These are phyloP conservation scores for Hippoglossus hippoglossus DNA, from an alignment of 2,797 vertebrate species.

Conservation along the genomic window DNA sequence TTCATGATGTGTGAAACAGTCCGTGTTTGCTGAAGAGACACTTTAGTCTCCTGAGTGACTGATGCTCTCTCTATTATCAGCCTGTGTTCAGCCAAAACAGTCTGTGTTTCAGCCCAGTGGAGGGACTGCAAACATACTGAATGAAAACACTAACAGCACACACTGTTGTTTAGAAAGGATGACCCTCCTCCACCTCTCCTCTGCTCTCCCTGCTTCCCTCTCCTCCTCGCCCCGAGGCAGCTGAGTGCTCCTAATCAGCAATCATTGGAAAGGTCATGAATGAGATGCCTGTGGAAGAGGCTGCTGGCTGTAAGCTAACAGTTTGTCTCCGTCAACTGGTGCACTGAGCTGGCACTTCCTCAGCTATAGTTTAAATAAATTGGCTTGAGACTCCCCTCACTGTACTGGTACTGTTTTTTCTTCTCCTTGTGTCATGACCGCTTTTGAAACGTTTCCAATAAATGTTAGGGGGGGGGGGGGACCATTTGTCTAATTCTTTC, in stretches of 20 bases:
- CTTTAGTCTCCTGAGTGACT: conserved; percentile 37
- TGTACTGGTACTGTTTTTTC: not conserved
- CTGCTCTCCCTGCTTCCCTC: conserved; percentile 24
- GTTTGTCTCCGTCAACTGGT: conserved; percentile 60
- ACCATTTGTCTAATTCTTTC: not conserved
- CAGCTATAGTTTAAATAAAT: conserved; percentile 43
- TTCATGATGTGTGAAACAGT: not conserved
- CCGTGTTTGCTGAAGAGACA: conserved; percentile 46
- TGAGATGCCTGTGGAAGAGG: conserved; percentile 57
- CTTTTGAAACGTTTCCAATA: conserved; percentile 16
- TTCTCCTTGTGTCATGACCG: not conserved
- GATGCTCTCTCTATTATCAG: conserved; percentile 45
- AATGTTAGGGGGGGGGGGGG: not conserved
- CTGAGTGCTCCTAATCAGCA: conserved; percentile 72
- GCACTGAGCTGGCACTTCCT: conserved; percentile 45
- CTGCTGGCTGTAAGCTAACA: conserved; percentile 56
- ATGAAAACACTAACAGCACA: conserved; percentile 45
- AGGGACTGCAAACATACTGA: conserved; percentile 48
- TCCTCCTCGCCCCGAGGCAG: conserved; percentile 58
- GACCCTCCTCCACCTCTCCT: conserved; percentile 48
- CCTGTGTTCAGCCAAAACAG: conserved; percentile 4
- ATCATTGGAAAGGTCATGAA: conserved; percentile 76
- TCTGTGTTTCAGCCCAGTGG: conserved; percentile 14
- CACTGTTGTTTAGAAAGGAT: conserved; percentile 57
- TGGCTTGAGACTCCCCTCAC: conserved; percentile 36